Evolutionary conservation across 1,140 invertebrate genomes (phyloP), one percentile per base, ranked within the genome.

Genomic region (Apis laboriosa): DNA sequence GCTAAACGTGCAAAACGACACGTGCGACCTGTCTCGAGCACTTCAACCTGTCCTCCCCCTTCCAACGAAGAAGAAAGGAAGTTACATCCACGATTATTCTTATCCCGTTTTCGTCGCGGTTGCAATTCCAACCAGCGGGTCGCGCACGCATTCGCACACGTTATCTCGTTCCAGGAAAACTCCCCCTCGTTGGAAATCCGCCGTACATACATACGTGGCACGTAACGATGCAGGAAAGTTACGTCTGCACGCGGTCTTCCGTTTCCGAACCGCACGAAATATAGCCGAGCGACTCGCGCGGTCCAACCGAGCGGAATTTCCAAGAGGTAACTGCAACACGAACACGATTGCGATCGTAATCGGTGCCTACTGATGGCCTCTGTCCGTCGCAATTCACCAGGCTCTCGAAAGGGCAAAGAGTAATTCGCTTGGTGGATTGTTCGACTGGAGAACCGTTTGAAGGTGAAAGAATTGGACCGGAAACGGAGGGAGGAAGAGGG

Each of bases 191-290:
- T 84, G 58, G 78, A 89, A 82, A 88, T 88, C 82, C 76, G 81
- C 86, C 83, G 87, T 34, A 34, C 34, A 34, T 87, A 88, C 85
- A 86, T 88, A 90, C 88, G 82, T 84, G 78, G 77, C 88, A 90
- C 87, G 83, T 90, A 90, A 90, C 82, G 68, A 81, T 90, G 87
- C 75, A 68, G 87, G 80, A 90, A 90, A 90, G 89, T 90, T 90
- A 90, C 85, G 86, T 82, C 77, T 86, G 83, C 73, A 84, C 83
- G 75, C 86, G 73, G 74, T 58, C 80, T 83, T 84, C 75, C 56
- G 56, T 63, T 24, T 80, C 43, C 72, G 34, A 21, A 49, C 71
- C 55, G 24, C 21, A n/a, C 19, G 9, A n/a, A n/a, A 24, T 12
- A 21, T 73, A 81, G 19, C n/a, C 77, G 11, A 51, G 34, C 56